A percentile compares a stretch with the other conserved stretches of the same genome.
Evolutionary conservation across 2,888 invertebrate species (phyloP).

Genomic region (Erebia aethiops): DNA sequence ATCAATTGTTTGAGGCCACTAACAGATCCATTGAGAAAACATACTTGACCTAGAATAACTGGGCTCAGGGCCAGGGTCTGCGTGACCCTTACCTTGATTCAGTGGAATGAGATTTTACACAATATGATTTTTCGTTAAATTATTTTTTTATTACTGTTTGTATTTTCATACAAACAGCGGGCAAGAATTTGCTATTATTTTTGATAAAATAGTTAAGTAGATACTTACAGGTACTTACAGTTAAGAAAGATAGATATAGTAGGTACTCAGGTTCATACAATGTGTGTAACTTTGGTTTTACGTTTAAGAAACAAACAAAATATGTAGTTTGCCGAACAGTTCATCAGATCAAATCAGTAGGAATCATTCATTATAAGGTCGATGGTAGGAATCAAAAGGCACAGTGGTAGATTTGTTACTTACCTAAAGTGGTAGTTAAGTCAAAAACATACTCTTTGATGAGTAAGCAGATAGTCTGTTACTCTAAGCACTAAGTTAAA

Average conservation of each 20-base stretch:
- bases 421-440: too few species aligned
- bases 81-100: constrained; percentile 41
- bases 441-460: too few species aligned
- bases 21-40: constrained; percentile 20
- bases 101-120: constrained; percentile 18
- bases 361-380: too few species aligned
- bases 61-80: constrained; percentile 41
- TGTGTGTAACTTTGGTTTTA: not conserved
- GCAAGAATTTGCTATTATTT: not conserved
- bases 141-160: not conserved
- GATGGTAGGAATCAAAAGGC: too few species aligned
- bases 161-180: not conserved
- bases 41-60: constrained; percentile 34
- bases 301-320: not conserved
- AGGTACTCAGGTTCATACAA: not conserved
- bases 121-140: not conserved
- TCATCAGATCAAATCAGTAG: too few species aligned
- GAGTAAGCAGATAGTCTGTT: not conserved
- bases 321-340: too few species aligned
- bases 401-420: too few species aligned
- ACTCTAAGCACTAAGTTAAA: too few species aligned
- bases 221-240: not conserved
- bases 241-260: not conserved
- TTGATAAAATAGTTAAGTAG: not conserved
- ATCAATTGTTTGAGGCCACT: constrained; percentile 11